These are phyloP conservation scores for Zophobas atratus DNA, from an alignment of 1,140 invertebrate species.

Conservation along the genomic window DNA sequence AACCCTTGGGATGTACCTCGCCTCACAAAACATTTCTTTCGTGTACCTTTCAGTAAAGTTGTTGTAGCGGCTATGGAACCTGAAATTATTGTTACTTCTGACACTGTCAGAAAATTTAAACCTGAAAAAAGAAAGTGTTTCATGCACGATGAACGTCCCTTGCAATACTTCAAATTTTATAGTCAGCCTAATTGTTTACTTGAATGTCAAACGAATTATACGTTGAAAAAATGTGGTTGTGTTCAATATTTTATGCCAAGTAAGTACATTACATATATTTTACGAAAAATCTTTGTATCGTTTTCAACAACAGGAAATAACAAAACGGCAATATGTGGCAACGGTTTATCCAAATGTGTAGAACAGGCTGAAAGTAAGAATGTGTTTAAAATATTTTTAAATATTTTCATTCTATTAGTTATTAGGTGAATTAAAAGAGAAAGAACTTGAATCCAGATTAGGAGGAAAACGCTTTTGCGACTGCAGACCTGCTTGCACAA, in stretches of 20 bases:
- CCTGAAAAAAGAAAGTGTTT: conserved; percentile 74
- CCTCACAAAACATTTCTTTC: conserved; percentile 23
- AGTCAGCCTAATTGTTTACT: conserved; percentile 82
- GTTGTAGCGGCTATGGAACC: conserved; percentile 31
- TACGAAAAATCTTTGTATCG: too few relatives aligned
- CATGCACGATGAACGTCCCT: conserved; percentile 73
- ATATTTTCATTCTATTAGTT: neutral
- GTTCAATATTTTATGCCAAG: conserved; percentile 78
- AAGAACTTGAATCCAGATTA: too few relatives aligned
- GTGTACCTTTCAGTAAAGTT: conserved; percentile 8
- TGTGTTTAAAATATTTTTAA: neutral
- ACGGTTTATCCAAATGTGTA: neutral
- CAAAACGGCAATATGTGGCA: conserved; percentile 5
- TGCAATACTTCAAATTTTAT: conserved; percentile 79
- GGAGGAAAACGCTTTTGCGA: too few relatives aligned
- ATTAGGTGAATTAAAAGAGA: too few relatives aligned
- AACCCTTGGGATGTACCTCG: conserved; percentile 24
- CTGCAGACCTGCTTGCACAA: too few relatives aligned
- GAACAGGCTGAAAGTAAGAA: conserved; percentile 5
- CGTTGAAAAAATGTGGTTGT: conserved; percentile 74
- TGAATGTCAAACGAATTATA: conserved; percentile 83
- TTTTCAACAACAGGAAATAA: neutral
- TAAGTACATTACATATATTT: conserved; percentile 55
- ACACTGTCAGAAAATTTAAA: conserved; percentile 61
- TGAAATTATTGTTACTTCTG: conserved; percentile 24